Evolutionary conservation across 2,888 invertebrate species (phyloP), one percentile per base, ranked within the genome.

Genomic region (Podotricha telesiphe): DNA sequence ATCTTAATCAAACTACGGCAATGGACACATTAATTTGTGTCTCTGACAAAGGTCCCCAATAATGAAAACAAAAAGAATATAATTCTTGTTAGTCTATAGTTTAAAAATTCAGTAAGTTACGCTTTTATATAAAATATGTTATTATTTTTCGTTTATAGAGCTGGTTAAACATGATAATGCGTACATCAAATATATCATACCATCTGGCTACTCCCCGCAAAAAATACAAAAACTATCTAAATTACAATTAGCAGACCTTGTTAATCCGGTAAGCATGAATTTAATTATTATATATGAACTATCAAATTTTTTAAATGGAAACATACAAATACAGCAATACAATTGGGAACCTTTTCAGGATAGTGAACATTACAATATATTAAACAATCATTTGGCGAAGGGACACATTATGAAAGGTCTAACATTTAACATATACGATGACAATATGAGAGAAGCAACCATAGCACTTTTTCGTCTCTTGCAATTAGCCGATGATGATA

Each of bases 341-440:
- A 48, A 20, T 48, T 20, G 48, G 4, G 20, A 20, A 11, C 20
- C 1, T 20, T 48, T 48, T 11, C 55, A 91, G 91, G 76, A 80
- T 19, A 85, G 81, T 75, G 77, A 82, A 62, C 70, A 81, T 66
- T 85, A 82, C 20, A 78, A 78, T 72, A 73, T 66, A 13, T 84
- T 91, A 15, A 78, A 78, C 10, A 72, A 74, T 8, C 80, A 83
- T 56, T 70, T 87, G 0, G 78, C 83, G 65, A 84, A 82, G 68
- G 88, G 88, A 11, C 74, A 77, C 17, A 82, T 84, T 6, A 76
- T 75, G 42, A 88, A 85, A 76, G 88, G 88, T 7, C 80, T 89
- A 20, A 90, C 88, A 34, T 94, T 94, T 78, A 92, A 87, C 70
- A 82, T 93, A 51, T 93, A 91, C 71, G 87, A 93, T 72, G 88